phyloP scores from a whole-genome alignment of 2,797 vertebrate genomes.

The Oryzias sinensis region DNA sequence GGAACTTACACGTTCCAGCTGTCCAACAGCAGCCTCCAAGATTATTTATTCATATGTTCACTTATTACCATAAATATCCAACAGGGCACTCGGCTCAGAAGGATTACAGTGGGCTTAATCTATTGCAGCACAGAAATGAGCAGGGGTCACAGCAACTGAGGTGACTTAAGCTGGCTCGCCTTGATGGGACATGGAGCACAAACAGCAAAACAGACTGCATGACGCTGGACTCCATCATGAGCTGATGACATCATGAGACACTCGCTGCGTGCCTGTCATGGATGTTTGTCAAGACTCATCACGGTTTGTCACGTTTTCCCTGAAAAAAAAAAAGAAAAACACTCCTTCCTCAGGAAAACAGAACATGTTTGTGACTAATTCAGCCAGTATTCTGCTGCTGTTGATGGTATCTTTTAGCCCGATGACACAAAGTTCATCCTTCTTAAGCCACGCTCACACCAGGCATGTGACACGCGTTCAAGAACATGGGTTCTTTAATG shows the following conservation, averaged over 20 bases:
- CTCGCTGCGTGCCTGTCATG: constrained; percentile 28
- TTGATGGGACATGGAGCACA: constrained; percentile 65
- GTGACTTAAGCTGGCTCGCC: constrained; percentile 70
- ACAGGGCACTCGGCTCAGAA: constrained; percentile 59
- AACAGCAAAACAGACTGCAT: constrained; percentile 66
- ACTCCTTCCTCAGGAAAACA: no score
- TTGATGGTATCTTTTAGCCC: no score
- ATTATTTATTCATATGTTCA: constrained; percentile 78
- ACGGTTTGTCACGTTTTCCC: neutral
- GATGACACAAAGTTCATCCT: no score
- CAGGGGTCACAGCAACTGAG: constrained; percentile 71
- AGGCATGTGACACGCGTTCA: no score
- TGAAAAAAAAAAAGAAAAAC: no score
- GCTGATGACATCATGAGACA: constrained; percentile 59
- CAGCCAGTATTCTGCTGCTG: no score
- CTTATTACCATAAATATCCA: constrained; percentile 76
- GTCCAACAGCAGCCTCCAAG: constrained; percentile 58
- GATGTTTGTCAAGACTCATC: constrained; percentile 12
- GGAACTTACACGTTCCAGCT: constrained; percentile 60
- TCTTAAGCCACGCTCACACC: no score
- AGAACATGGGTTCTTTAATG: no score
- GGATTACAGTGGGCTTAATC: constrained; percentile 75
- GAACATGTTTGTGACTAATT: no score
- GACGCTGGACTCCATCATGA: constrained; percentile 33
- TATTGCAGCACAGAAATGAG: constrained; percentile 74